These are phyloP conservation scores for Taeniopygia guttata DNA, from an alignment of 2,797 vertebrate species.

Conservation along the genomic window DNA sequence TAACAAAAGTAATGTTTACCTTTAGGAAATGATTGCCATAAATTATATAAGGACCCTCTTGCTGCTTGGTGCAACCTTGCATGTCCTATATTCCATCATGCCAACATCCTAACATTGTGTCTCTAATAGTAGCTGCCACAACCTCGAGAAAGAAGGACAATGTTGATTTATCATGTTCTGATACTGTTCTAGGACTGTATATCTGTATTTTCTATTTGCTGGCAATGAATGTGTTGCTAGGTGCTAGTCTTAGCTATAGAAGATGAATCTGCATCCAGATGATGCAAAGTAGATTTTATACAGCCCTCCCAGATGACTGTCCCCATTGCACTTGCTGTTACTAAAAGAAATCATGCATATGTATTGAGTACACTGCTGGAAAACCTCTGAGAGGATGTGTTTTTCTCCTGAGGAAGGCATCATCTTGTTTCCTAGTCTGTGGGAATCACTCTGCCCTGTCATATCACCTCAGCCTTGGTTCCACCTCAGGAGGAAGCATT, in stretches of 20 bases:
- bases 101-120: neutral
- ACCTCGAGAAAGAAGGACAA: neutral
- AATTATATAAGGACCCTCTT: neutral
- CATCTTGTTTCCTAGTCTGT: neutral
- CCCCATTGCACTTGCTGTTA: neutral
- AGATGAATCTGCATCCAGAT: neutral
- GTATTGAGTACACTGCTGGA: neutral
- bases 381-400: neutral
- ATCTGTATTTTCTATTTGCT: neutral
- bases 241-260: neutral
- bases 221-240: neutral
- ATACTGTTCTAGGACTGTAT: neutral
- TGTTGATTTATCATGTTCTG: neutral
- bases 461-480: neutral
- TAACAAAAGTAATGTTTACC: neutral
- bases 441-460: neutral
- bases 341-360: neutral
- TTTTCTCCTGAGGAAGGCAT: neutral
- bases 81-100: neutral
- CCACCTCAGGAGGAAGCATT: neutral
- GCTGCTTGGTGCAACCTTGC: neutral
- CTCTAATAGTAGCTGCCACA: neutral
- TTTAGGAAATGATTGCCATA: neutral
- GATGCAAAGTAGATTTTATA: neutral
- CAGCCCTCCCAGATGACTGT: neutral